phyloP scores from a whole-genome alignment of 2,113 vertebrate genomes.

The Tautogolabrus adspersus region DNA sequence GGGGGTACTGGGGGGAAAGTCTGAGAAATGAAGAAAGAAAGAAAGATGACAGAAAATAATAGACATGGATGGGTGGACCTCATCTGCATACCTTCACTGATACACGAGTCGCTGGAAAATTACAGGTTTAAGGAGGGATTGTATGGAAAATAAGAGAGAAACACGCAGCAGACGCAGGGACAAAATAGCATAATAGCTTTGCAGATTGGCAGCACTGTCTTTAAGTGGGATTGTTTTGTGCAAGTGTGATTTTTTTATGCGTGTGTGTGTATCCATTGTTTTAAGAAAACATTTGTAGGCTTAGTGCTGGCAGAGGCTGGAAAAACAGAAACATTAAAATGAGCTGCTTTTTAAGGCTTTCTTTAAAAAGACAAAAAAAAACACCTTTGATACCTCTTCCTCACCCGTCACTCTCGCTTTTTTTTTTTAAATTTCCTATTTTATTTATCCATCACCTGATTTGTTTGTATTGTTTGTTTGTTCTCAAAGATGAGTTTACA shows the following conservation, averaged over 20 bases:
- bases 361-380: constrained; percentile 11
- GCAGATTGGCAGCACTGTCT: constrained; percentile 53
- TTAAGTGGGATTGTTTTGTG: constrained; percentile 55
- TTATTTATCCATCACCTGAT: constrained; percentile 44
- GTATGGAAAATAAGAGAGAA: constrained; percentile 17
- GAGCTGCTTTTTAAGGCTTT: constrained; percentile 47
- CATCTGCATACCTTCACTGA: constrained; percentile 20
- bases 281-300: constrained; percentile 44
- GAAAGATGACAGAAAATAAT: constrained; percentile 41
- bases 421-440: constrained; percentile 29
- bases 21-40: constrained; percentile 34
- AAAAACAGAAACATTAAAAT: constrained; percentile 50
- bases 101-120: constrained; percentile 4
- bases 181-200: constrained; percentile 34
- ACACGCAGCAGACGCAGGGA: constrained; percentile 14
- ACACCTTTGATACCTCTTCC: constrained; percentile 51
- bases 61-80: constrained; percentile 20
- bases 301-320: constrained; percentile 15
- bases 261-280: constrained; percentile 42
- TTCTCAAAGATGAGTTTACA: constrained; percentile 40
- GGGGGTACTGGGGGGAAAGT: constrained; percentile 26
- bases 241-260: constrained; percentile 44
- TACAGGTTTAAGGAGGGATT: constrained; percentile 17
- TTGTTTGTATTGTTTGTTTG: constrained; percentile 47
- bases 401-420: constrained; percentile 21